Base-by-base conservation (phyloP, 2,888 invertebrate genomes). In the Chrysolina americana region DNA sequence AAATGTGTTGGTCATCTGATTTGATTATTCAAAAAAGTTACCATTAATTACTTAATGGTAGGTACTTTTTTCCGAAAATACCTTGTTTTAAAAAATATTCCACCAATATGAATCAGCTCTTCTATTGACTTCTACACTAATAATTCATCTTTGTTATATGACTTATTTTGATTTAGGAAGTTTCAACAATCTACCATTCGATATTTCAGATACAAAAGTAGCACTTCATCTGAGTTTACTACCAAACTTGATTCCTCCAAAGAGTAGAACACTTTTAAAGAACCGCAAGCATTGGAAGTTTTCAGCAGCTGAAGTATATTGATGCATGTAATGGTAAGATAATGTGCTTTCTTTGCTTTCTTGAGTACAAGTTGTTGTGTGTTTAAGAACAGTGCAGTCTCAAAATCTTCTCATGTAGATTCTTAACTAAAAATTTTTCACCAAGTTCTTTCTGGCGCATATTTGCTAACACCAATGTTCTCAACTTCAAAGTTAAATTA, bases 181-280 rank as follows among this genome's bases (percentile, higher is more conserved):
- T 62, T 62, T 62, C 23, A 62, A 62, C 11, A 62, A 62, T 62
- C 28, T 36, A 62, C 23, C 62, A 28, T 62, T 62, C 23, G 62
- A 17, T 56, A 36, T 48, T 48, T 15, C 47, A 48, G 47, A 48
- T 48, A 48, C 47, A 15, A 48, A 48, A 48, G 17, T 48, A n/a
- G 47, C 47, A 62, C 28, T 62, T 23, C 62, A 62, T 23, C 36
- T 62, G n/a, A 62, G 62, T 62, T 62, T 62, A n/a, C 62, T 62
- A 28, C 62, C 62, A 23, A n/a, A 10, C 36, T 28, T 62, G 62
- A 28, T 62, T 13, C 62, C 62, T 28, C 62, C 62, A 13, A 62
- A 11, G n/a, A 28, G 62, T 62, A 62, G 62, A 62, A 28, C 62
- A 62, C 21, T 62, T 23, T 62, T 62, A 23, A 62, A 23, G 62